Evolutionary conservation across 1,140 invertebrate genomes (phyloP).

Genomic region (Danaus plexippus): DNA sequence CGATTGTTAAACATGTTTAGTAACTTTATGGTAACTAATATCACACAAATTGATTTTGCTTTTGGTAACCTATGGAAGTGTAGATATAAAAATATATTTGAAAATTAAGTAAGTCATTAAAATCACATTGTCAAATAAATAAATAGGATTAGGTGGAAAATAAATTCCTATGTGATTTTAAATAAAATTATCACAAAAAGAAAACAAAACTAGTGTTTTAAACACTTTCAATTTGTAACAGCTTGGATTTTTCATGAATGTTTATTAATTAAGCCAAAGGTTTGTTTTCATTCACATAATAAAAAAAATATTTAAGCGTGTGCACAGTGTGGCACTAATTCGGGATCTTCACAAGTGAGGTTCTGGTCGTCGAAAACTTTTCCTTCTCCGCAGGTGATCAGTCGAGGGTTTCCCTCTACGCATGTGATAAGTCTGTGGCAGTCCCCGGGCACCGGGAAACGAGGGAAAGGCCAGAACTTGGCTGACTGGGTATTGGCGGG

Average conservation of each 20-base stretch:
- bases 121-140: constrained; percentile 34
- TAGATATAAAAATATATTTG: constrained; percentile 3
- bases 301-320: constrained; percentile 51
- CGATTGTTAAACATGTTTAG: constrained; percentile 26
- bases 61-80: constrained; percentile 30
- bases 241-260: neutral
- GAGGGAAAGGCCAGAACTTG: constrained; percentile 92
- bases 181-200: constrained; percentile 42
- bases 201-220: constrained; percentile 31
- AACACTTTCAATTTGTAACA: neutral
- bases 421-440: constrained; percentile 89
- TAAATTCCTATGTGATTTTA: constrained; percentile 32
- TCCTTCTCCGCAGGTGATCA: constrained; percentile 88
- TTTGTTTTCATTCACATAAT: constrained; percentile 30
- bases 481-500: constrained; percentile 83
- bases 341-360: constrained; percentile 86
- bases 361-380: constrained; percentile 88
- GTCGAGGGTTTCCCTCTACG: constrained; percentile 87
- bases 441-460: constrained; percentile 87
- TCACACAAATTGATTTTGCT: constrained; percentile 45
- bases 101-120: constrained; percentile 3
- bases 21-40: constrained; percentile 65
- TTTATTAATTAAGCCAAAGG: constrained; percentile 6
- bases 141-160: constrained; percentile 40
- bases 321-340: constrained; percentile 77